Conservation (phyloP, 2,888 invertebrate species). For the Germaria angustata region DNA sequence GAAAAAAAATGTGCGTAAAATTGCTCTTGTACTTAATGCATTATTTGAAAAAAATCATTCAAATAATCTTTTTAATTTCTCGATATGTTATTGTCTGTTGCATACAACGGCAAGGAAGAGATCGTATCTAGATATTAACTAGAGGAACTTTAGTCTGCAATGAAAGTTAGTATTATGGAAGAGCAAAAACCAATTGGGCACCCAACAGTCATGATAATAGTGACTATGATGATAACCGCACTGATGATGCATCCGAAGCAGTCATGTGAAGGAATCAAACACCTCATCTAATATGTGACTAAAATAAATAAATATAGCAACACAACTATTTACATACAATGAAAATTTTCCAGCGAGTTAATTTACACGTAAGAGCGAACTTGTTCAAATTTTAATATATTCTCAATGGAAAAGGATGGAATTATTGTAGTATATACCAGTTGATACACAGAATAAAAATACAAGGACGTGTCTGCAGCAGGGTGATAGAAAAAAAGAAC, state of each 20-base stretch:
- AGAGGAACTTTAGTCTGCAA: neutral
- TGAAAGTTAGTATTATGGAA: conserved; percentile 1
- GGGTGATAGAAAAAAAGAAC: no score
- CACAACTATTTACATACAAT: conserved; percentile 6
- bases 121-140: neutral
- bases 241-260: neutral
- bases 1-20: no score
- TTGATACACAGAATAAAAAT: no score
- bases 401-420: no score
- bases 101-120: neutral
- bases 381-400: no score
- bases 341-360: neutral
- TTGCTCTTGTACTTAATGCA: no score
- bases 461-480: no score
- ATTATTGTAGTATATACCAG: no score
- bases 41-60: no score
- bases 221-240: neutral
- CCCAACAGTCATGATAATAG: neutral
- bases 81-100: neutral
- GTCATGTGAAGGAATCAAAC: conserved; percentile 44
- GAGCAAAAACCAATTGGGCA: conserved; percentile 22
- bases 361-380: neutral
- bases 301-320: conserved; percentile 24
- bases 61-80: conserved; percentile 6
- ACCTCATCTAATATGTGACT: conserved; percentile 52